phyloP scores from a whole-genome alignment of 2,113 vertebrate species.

The Octodon degus region DNA sequence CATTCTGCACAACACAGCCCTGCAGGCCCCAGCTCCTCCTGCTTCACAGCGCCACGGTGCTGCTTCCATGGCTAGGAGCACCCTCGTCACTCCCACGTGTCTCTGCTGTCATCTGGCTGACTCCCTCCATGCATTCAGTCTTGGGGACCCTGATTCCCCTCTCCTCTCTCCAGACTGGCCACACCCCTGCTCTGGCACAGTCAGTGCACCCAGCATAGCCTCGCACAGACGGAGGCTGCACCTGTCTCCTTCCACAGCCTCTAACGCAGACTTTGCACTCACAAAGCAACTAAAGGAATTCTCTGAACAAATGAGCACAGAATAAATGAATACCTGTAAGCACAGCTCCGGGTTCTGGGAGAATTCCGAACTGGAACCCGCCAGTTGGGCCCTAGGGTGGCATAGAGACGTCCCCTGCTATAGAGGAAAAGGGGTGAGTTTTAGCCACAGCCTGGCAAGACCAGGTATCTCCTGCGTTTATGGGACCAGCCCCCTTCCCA shows the following conservation, averaged over 20 bases:
- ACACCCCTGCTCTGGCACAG: neutral
- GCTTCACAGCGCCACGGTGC: neutral
- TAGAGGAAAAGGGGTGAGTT: conserved; percentile 83
- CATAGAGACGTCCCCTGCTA: conserved; percentile 96
- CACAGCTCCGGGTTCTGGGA: conserved; percentile 93
- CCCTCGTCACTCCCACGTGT: neutral
- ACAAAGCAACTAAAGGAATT: neutral
- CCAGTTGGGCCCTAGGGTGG: conserved; percentile 98
- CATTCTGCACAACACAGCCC: neutral
- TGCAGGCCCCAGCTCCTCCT: neutral
- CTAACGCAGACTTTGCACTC: neutral
- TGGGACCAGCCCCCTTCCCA: neutral
- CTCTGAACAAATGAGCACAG: neutral
- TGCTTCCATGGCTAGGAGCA: neutral
- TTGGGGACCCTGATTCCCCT: neutral
- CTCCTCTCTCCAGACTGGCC: neutral
- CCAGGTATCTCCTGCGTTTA: neutral
- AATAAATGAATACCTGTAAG: conserved; percentile 92
- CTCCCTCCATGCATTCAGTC: neutral
- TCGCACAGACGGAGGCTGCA: neutral
- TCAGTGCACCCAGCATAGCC: neutral
- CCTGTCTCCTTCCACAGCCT: neutral
- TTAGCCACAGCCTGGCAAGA: conserved; percentile 64
- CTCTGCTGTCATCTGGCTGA: too few relatives aligned
- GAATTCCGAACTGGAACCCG: conserved; percentile 94